Percentiles rank a stretch among this genome's conserved stretches.
These are phyloP conservation scores for Poeciliopsis prolifica DNA, from an alignment of 2,113 vertebrate genomes.

Conservation along the genomic window DNA sequence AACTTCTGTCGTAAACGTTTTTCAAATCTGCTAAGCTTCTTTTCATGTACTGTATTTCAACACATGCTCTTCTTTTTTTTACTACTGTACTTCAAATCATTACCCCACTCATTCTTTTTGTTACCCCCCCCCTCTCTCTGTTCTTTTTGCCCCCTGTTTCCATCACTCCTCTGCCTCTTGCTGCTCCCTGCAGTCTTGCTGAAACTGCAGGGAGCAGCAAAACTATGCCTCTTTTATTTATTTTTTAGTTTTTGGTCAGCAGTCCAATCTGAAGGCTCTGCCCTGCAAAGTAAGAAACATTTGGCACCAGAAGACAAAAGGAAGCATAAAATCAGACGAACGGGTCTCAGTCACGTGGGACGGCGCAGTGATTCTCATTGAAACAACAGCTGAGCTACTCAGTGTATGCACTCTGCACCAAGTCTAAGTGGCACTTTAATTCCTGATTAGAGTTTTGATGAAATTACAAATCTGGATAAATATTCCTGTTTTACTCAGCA, in stretches of 20 bases:
- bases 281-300: slow-evolving; percentile 36
- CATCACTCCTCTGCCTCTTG: not conserved
- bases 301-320: slow-evolving; percentile 28
- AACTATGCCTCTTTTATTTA: slow-evolving; percentile 2
- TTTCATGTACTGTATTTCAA: not conserved
- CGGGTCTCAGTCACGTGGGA: slow-evolving; percentile 2
- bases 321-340: slow-evolving; percentile 5
- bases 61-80: not conserved
- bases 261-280: slow-evolving; percentile 24
- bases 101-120: not conserved
- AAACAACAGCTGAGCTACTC: slow-evolving; percentile 10
- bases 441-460: not conserved
- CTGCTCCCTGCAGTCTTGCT: slow-evolving; percentile 6
- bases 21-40: not conserved
- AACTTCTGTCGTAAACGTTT: too few relatives aligned
- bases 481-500: not conserved
- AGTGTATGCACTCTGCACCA: slow-evolving; percentile 5
- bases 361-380: not conserved
- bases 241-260: not conserved
- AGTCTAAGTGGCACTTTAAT: not conserved
- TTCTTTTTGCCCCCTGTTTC: not conserved
- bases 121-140: too few relatives aligned
- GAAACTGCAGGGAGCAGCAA: too few relatives aligned
- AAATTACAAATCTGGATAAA: not conserved
- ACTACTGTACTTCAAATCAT: not conserved